phyloP scores from a whole-genome alignment of 2,888 invertebrate genomes.

The Parnassius glacialis region DNA sequence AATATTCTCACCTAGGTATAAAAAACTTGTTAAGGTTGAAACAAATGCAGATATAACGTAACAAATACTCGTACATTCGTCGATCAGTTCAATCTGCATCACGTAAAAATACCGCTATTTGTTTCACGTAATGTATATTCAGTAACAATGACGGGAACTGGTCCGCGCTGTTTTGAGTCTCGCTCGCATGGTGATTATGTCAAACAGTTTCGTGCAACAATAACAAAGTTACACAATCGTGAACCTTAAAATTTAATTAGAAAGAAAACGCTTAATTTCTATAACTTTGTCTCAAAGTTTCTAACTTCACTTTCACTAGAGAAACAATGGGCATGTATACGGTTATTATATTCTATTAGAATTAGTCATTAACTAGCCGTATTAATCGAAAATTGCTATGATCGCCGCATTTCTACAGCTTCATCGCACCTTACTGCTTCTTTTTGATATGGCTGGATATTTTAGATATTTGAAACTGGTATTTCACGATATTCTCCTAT shows the following conservation, averaged over 20 bases:
- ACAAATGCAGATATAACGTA: slow-evolving; percentile 4
- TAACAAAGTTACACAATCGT: slow-evolving; percentile 49
- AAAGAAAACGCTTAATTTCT: slow-evolving; percentile 28
- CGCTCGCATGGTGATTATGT: slow-evolving; percentile 35
- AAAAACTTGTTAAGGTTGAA: neutral
- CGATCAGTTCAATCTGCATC: slow-evolving; percentile 40
- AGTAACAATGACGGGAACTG: slow-evolving; percentile 40
- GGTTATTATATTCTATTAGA: slow-evolving; percentile 4
- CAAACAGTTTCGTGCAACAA: slow-evolving; percentile 51
- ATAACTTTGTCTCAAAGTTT: slow-evolving; percentile 12
- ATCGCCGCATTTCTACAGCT: too few species aligned
- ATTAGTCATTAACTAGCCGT: slow-evolving; percentile 7
- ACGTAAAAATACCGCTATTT: slow-evolving; percentile 41
- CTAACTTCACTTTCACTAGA: slow-evolving; percentile 20
- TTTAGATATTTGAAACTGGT: too few species aligned
- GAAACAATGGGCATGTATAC: slow-evolving; percentile 20
- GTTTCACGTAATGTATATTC: slow-evolving; percentile 33
- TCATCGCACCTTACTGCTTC: too few species aligned
- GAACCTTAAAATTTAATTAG: slow-evolving; percentile 38
- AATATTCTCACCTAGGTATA: too few species aligned
- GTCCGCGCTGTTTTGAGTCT: slow-evolving; percentile 31
- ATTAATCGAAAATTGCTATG: slow-evolving; percentile 10
- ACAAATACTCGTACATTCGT: slow-evolving; percentile 23
- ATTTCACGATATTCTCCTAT: too few species aligned
- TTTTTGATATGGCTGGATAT: too few species aligned